These are phyloP conservation scores for Acanthacorydalis orientalis DNA, from an alignment of 2,888 invertebrate species.

Conservation along the genomic window DNA sequence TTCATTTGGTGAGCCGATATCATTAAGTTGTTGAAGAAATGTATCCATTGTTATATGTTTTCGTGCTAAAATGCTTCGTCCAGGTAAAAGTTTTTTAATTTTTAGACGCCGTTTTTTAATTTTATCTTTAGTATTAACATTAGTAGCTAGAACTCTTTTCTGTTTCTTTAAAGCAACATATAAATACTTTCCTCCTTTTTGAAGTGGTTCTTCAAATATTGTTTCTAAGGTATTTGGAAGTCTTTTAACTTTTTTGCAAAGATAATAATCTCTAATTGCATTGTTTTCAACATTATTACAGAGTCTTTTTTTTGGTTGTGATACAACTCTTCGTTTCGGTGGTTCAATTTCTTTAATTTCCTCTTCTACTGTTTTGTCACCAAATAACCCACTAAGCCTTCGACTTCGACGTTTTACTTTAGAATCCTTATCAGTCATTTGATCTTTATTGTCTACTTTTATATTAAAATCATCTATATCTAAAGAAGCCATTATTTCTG, in stretches of 20 bases:
- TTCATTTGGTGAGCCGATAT: conserved; percentile 17
- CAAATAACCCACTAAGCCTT: background rate
- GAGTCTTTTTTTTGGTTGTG: conserved; percentile 9
- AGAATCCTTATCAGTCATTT: too few relatives aligned
- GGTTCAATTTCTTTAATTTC: background rate
- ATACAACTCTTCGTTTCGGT: conserved; percentile 4
- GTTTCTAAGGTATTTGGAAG: conserved; percentile 11
- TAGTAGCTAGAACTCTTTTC: conserved; percentile 6
- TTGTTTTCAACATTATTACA: conserved; percentile 7
- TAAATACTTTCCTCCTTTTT: conserved; percentile 7
- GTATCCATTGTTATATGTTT: conserved; percentile 37
- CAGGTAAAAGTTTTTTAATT: conserved; percentile 36
- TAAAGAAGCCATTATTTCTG: background rate
- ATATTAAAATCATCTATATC: background rate
- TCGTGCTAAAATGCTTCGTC: conserved; percentile 31
- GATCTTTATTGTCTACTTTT: background rate
- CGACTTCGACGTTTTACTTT: background rate
- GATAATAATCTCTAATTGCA: conserved; percentile 11
- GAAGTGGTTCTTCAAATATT: conserved; percentile 13
- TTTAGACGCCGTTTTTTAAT: conserved; percentile 38
- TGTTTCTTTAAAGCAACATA: conserved; percentile 6
- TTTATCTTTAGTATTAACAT: conserved; percentile 29
- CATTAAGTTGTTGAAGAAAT: conserved; percentile 36
- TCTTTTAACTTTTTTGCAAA: conserved; percentile 12
- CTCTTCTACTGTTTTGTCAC: background rate